Base-by-base conservation (phyloP, 2,113 vertebrate species). In the Piliocolobus tephrosceles region DNA sequence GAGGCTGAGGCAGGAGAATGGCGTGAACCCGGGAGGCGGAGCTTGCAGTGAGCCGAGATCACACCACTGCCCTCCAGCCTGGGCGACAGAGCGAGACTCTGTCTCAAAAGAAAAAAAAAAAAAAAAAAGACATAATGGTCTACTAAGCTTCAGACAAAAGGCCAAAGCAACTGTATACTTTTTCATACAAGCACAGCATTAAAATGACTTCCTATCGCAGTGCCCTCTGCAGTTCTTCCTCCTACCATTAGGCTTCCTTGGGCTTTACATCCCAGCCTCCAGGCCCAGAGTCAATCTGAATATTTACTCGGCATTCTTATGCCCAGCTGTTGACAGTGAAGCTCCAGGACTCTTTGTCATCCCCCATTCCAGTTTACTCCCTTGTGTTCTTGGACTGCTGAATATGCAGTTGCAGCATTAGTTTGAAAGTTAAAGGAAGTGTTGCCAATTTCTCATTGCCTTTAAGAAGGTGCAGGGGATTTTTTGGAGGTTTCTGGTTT, bases 401-500 rank as follows among this genome's bases (percentile, higher is more conserved):
- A 81, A 66, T 1, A 0, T 57, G 38, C 32, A 10, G 91, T 97
- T 97, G 93, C 93, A 96, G 89, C 96, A 94, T 98, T 96, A 84
- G 52, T 97, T 92, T 95, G 90, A 95, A 97, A 91, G 90, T 94
- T 97, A 97, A 95, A 95, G 91, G 96, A 98, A 95, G 94, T 97
- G 75, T 73, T 97, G 93, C 95, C 97, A 93, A 40, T 94, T 97
- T 96, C n/a, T 20, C 50, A 0, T 14, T 92, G 83, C 47, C 92
- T 94, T 87, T 75, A 68, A 0, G 95, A 95, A 94, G 93, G 35
- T 78, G 58, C 84, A 78, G 12, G 61, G 61, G 5, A 17, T 0
- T 0, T 76, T 32, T 43, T 84, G 88, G 87, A 91, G 82, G 68
- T 89, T 97, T 94, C 87, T 94, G 84, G 35, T 93, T 97, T 96